These are phyloP conservation scores for Etheostoma nigrum DNA, from an alignment of 2,797 vertebrate genomes.

Conservation along the genomic window DNA sequence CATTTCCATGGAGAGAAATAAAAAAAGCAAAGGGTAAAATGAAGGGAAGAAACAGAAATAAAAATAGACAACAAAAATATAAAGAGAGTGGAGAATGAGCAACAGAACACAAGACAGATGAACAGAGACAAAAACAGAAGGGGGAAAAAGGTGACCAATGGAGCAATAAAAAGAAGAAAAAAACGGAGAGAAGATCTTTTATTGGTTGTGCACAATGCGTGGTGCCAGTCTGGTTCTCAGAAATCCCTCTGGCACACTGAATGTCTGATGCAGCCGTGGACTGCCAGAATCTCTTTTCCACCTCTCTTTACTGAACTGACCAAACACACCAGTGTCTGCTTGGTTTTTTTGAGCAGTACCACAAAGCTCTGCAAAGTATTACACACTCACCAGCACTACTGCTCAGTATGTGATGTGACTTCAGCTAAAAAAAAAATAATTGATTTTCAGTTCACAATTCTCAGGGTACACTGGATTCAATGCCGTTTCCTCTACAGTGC, in stretches of 20 bases:
- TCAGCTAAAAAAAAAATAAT: constrained; percentile 30
- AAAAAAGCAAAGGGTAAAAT: constrained; percentile 18
- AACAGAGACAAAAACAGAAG: constrained; percentile 36
- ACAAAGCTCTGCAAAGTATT: constrained; percentile 53
- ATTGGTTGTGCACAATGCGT: constrained; percentile 20
- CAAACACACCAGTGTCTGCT: constrained; percentile 42
- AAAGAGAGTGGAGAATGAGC: constrained; percentile 23
- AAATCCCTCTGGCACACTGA: constrained; percentile 50
- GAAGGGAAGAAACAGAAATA: constrained; percentile 9
- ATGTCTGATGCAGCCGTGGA: constrained; percentile 35
- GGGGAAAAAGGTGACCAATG: constrained; percentile 40
- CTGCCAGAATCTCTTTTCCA: constrained; percentile 46
- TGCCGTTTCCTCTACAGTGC: constrained; percentile 6
- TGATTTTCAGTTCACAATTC: constrained; percentile 30
- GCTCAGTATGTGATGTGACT: constrained; percentile 40
- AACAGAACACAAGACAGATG: constrained; percentile 30
- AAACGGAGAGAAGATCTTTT: constrained; percentile 37
- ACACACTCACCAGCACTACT: constrained; percentile 30
- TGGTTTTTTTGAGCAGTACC: constrained; percentile 43
- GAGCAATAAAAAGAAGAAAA: constrained; percentile 30
- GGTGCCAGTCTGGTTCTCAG: constrained; percentile 32
- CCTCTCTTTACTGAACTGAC: constrained; percentile 46
- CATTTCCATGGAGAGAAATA: background rate
- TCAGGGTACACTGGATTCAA: background rate
- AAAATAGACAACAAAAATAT: constrained; percentile 20